Conservation (phyloP, 23 tunicate genomes). For the Trididemnum miniatum region DNA sequence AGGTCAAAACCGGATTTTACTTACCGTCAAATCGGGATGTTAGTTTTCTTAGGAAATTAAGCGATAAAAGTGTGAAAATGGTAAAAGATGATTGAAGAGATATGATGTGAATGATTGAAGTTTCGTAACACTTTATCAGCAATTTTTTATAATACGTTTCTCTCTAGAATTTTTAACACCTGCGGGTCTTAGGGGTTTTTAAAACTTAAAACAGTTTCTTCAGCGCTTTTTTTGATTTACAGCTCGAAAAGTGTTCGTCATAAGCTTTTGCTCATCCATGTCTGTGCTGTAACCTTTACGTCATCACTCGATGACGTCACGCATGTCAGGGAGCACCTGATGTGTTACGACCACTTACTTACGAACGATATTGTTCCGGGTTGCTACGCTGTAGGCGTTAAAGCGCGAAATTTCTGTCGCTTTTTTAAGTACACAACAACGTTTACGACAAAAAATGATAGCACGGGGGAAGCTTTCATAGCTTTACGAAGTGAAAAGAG, state of each 20-base stretch:
- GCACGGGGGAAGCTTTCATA: neutral
- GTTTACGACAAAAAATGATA: neutral
- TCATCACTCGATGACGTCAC: neutral
- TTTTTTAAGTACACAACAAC: neutral
- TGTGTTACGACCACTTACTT: neutral
- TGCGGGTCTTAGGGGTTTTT: no score
- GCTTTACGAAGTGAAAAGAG: neutral
- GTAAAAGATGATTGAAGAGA: neutral
- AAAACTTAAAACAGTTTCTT: no score
- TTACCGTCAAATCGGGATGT: neutral
- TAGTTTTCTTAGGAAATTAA: constrained; percentile 6
- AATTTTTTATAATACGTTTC: neutral
- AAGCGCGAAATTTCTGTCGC: neutral
- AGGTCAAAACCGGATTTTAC: constrained; percentile 1
- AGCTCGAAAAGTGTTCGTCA: no score
- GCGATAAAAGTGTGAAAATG: neutral
- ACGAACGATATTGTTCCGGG: constrained; percentile 16
- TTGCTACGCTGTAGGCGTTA: constrained; percentile 11
- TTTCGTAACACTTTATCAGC: no score
- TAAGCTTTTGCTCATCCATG: neutral
- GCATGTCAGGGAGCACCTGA: constrained; percentile 1
- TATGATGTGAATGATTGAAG: neutral
- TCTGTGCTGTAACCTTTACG: neutral
- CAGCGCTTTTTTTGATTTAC: no score
- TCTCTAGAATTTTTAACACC: neutral